Evolutionary conservation across 2,113 vertebrate species (phyloP), one percentile per base, ranked within the genome.

Genomic region (Dipodomys ordii): DNA sequence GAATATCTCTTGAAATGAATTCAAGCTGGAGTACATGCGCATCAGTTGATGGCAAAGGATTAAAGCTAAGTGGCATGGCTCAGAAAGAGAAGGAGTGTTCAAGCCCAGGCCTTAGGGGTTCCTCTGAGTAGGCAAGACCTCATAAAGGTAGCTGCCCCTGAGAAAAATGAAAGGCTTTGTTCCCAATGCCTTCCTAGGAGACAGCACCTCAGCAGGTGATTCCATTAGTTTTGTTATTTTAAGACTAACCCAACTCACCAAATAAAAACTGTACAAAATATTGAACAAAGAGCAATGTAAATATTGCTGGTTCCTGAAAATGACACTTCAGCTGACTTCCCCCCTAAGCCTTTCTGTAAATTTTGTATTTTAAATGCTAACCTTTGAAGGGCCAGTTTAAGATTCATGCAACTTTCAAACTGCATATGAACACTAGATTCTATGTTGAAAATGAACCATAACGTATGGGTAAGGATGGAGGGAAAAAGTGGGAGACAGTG

Each of bases 401-500:
- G 16, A 20, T 13, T 86, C 62, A 72, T 22, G 23, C 67, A 94
- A 93, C n/a, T 92, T 95, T 94, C 67, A 95, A 74, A 92, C 69
- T 94, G 89, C 64, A 92, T 44, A 57, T 60, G 81, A 95, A 57
- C 53, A 13, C 15, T 57, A 57, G 53, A 57, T 18, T 15, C 15
- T 57, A 57, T 57, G 15, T 57, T 57, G 53, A 57, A 18, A 57
- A 57, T 57, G 53, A 57, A 16, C 53, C 3, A 57, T 16, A 57
- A 57, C 12, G 3, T 16, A 18, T 57, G 53, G 12, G 12, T 49
- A 16, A 4, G 13, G 15, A 13, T 57, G 15, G 53, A 49, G 49
- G 49, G 12, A 57, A 57, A 57, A 16, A 53, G 8, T 16, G 12
- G 15, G 53, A 57, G 53, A 16, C 53, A 57, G 53, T 4, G 15